Conservation (phyloP, 2,797 vertebrate species). For the Euphonia xanthogaster region DNA sequence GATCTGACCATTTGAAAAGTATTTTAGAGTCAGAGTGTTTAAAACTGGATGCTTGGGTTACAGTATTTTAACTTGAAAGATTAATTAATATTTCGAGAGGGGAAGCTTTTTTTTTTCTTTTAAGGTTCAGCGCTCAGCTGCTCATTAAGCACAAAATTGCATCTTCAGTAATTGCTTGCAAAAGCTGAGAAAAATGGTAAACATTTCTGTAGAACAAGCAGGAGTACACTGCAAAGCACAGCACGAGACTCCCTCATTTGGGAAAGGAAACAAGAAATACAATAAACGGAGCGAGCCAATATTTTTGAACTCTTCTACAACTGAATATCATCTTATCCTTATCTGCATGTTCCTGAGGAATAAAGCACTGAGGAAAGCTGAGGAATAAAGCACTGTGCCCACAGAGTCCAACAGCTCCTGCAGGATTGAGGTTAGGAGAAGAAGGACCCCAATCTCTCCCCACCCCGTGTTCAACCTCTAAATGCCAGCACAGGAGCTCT, state of each 20-base stretch:
- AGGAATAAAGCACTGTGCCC: background rate
- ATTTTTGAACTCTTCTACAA: background rate
- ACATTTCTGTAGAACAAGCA: background rate
- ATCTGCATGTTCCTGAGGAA: background rate
- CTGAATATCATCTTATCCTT: fast-evolving
- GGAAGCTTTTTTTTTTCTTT: background rate
- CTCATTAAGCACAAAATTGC: constrained; percentile 48
- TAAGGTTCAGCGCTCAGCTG: background rate
- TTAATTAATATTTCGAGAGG: constrained; percentile 37
- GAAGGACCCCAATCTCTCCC: too few relatives aligned
- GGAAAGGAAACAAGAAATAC: background rate
- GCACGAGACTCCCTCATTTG: background rate
- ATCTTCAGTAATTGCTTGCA: constrained; percentile 35
- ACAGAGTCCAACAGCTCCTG: background rate
- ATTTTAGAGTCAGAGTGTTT: background rate
- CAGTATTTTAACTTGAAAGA: constrained; percentile 13
- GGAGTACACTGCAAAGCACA: background rate
- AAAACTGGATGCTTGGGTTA: background rate
- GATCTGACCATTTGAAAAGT: background rate
- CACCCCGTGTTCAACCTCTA: fast-evolving
- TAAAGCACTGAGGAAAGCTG: background rate
- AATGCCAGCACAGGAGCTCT: background rate
- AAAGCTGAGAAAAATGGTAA: constrained; percentile 27
- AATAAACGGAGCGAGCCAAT: fast-evolving
- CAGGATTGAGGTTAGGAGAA: fast-evolving